Base-by-base conservation (phyloP, 1,140 invertebrate genomes). In the Diorhabda sublineata region DNA sequence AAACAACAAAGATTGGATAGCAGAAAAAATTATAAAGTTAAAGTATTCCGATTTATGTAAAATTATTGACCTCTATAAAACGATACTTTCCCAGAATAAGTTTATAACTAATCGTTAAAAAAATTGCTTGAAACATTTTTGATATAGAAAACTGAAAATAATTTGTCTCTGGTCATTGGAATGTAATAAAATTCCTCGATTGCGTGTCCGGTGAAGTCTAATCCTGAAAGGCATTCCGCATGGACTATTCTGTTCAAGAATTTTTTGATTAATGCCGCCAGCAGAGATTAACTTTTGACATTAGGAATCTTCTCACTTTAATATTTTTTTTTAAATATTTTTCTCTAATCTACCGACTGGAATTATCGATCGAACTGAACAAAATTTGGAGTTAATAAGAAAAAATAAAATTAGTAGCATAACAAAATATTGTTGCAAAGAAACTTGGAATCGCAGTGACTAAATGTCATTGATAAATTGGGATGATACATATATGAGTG, bases 101-200 rank as follows among this genome's bases (percentile, higher is more conserved):
- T n/a, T 56, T 6, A n/a, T 7, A 56, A 7, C 52, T 6, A 56
- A 56, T 56, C 52, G 52, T 56, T 56, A 56, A 56, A 7, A 56
- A 26, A 26, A 56, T 2, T n/a, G 52, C 60, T 61, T 43, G n/a
- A n/a, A 5, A 9, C 4, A 9, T 3, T 57, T 57, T 66, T 42
- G 42, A 66, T 57, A 66, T 58, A 41, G 56, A 11, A 8, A 59
- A 3, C 52, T 57, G 64, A 26, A 67, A 71, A 71, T 71, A 71
- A 71, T 71, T 71, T 69, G 67, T 71, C 66, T 61, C 58, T 56
- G 61, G 58, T 64, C 64, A 4, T 52, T 52, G 63, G 59, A 61
- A 69, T 65, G 67, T 65, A 71, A 69, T 71, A 69, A 71, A 71
- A 71, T 66, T 63, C 47, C 62, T 71, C 70, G 70, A 71, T 68